Conservation (phyloP, 2,888 invertebrate genomes). For the Caenorhabditis plicata region DNA sequence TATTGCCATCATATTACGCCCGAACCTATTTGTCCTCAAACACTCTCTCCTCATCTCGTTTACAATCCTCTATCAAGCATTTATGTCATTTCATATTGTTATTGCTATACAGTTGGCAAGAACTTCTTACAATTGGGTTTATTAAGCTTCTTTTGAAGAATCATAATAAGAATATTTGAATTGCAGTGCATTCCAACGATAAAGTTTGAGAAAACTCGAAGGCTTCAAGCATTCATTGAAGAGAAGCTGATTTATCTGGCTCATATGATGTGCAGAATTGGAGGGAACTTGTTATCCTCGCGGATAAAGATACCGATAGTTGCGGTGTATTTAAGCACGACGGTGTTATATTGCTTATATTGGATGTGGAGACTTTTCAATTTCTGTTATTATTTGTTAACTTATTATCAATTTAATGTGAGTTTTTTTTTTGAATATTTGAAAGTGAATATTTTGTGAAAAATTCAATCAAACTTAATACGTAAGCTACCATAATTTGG, state of each 20-base stretch:
- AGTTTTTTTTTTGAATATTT: too few relatives aligned
- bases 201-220: conserved; percentile 6
- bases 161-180: background rate
- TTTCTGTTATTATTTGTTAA: too few relatives aligned
- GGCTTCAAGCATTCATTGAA: conserved; percentile 28
- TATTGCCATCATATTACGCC: conserved; percentile 14
- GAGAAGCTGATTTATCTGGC: conserved; percentile 29
- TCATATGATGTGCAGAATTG: conserved; percentile 28
- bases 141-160: background rate
- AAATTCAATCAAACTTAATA: too few relatives aligned
- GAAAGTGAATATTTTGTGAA: too few relatives aligned
- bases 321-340: conserved; percentile 14
- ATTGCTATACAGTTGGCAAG: conserved; percentile 18
- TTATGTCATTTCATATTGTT: too few relatives aligned
- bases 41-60: too few relatives aligned
- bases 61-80: too few relatives aligned
- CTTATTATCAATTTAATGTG: too few relatives aligned
- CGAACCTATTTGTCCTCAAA: conserved; percentile 10
- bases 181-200: conserved; percentile 25
- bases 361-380: too few relatives aligned
- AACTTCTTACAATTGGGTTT: conserved; percentile 25
- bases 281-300: conserved; percentile 12
- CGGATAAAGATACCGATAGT: conserved; percentile 19
- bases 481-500: too few relatives aligned
- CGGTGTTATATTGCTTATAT: too few relatives aligned